Conservation (phyloP, 2,888 invertebrate genomes). For the Leptinotarsa tumamoca region DNA sequence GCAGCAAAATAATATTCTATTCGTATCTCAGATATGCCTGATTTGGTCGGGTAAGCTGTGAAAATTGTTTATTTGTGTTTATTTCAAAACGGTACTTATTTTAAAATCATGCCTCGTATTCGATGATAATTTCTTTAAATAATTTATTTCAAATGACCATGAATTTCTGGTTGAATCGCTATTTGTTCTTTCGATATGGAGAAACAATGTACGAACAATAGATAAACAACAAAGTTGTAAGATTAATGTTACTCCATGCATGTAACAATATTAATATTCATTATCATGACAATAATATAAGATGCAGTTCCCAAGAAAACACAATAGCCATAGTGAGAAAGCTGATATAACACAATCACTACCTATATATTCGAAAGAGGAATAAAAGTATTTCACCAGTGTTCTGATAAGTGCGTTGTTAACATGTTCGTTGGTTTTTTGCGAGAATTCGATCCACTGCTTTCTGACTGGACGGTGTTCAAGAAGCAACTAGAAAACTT, state of each 20-base stretch:
- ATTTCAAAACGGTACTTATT: too few relatives aligned
- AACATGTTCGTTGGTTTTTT: slow-evolving; percentile 33
- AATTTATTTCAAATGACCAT: too few relatives aligned
- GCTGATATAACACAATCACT: not conserved
- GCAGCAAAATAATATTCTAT: too few relatives aligned
- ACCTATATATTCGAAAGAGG: slow-evolving; percentile 1
- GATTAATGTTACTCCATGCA: not conserved
- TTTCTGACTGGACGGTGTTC: slow-evolving; percentile 42
- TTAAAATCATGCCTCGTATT: too few relatives aligned
- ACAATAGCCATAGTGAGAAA: slow-evolving; percentile 3
- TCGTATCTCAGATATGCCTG: too few relatives aligned
- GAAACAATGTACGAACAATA: slow-evolving; percentile 7
- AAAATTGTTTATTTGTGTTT: too few relatives aligned
- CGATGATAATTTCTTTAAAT: too few relatives aligned
- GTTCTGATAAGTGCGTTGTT: not conserved
- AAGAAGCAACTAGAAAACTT: slow-evolving; percentile 44
- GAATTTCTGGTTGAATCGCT: too few relatives aligned
- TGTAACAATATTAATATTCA: slow-evolving; percentile 1
- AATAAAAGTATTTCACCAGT: not conserved
- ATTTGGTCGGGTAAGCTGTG: too few relatives aligned
- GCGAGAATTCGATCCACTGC: slow-evolving; percentile 33
- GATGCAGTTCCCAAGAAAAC: not conserved
- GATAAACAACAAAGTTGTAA: slow-evolving; percentile 18
- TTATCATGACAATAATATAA: not conserved
- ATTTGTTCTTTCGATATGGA: too few relatives aligned